Percentiles rank a stretch among this genome's conserved stretches.
phyloP scores from a whole-genome alignment of 2,113 vertebrate genomes.

The Sylvicapra grimmia region DNA sequence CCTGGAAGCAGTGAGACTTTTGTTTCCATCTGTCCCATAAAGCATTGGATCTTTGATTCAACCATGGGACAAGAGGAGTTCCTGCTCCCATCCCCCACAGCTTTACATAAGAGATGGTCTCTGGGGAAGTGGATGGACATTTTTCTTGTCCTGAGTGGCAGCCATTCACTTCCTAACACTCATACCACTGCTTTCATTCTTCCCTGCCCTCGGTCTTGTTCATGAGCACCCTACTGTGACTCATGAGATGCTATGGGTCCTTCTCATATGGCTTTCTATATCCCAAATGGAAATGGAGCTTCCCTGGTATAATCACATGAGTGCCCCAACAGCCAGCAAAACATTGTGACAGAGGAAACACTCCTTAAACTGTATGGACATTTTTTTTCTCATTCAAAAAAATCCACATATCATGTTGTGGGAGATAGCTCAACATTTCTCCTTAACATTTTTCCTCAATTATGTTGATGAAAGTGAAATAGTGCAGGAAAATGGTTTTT shows the following conservation, averaged over 20 bases:
- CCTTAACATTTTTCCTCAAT: neutral
- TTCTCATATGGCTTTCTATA: neutral
- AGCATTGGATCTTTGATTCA: neutral
- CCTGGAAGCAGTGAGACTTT: neutral
- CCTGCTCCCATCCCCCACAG: neutral
- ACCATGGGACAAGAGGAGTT: neutral
- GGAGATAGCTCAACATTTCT: neutral
- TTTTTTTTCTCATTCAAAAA: neutral
- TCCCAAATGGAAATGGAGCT: neutral
- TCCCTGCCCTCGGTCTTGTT: accelerated
- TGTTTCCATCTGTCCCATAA: neutral
- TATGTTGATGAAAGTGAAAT: neutral
- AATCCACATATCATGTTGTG: neutral
- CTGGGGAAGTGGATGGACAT: neutral
- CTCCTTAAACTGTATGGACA: neutral
- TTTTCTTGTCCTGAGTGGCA: neutral
- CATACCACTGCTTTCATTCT: neutral
- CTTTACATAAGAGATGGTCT: neutral
- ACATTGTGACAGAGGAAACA: neutral
- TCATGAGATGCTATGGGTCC: neutral
- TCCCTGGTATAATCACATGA: neutral
- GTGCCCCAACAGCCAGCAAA: neutral
- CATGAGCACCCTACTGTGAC: neutral
- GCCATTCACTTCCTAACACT: neutral
- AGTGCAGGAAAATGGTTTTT: neutral